Conservation (phyloP, 23 tunicate genomes). For the Clavelina lepadiformis region DNA sequence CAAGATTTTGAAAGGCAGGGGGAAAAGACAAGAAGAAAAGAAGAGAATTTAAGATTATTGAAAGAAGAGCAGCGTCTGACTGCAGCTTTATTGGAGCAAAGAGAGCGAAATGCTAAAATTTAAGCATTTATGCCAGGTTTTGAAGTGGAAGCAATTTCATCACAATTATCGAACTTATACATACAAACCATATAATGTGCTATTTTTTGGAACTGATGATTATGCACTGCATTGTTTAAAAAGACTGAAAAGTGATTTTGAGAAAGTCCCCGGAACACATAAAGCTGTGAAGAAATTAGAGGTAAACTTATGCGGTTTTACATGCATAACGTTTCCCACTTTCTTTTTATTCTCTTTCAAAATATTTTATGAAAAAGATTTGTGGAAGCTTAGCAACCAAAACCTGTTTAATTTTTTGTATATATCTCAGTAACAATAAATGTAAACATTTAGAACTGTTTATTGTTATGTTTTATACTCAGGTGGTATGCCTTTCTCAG, state of each 20-base stretch:
- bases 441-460: no score
- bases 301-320: no score
- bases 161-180: not conserved
- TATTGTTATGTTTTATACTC: not conserved
- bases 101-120: not conserved
- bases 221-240: not conserved
- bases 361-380: no score
- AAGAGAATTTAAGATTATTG: not conserved
- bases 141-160: not conserved
- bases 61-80: not conserved
- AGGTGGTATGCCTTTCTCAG: slow-evolving; percentile 53
- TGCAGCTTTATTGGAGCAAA: not conserved
- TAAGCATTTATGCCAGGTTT: not conserved
- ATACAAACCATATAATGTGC: not conserved
- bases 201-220: not conserved
- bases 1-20: not conserved
- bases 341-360: no score
- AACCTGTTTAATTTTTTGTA: no score
- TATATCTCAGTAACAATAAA: no score
- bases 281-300: no score
- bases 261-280: no score
- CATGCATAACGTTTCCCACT: no score
- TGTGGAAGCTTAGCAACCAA: no score
- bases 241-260: not conserved
- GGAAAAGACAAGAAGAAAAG: not conserved